These are phyloP conservation scores for Dorcus parallelipipedus DNA, from an alignment of 2,888 invertebrate species.

Conservation along the genomic window DNA sequence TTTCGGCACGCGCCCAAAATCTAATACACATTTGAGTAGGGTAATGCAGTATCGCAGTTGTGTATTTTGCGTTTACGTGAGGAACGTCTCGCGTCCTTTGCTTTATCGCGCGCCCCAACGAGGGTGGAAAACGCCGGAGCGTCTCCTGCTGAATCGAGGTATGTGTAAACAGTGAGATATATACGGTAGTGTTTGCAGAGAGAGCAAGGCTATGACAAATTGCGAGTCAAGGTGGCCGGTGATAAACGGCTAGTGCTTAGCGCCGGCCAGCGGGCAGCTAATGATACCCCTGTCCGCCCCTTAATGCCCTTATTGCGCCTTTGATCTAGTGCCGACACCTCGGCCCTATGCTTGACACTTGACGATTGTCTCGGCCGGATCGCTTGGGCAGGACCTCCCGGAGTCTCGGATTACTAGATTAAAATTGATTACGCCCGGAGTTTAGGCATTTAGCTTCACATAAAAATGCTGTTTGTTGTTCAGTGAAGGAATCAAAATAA, in stretches of 20 bases:
- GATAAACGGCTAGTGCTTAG: conserved; percentile 47
- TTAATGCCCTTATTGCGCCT: conserved; percentile 48
- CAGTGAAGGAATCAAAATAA: too few species aligned
- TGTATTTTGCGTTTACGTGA: conserved; percentile 19
- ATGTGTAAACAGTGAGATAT: conserved; percentile 38
- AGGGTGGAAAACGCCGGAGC: conserved; percentile 13
- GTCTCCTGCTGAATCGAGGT: conserved; percentile 21
- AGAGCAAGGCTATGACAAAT: conserved; percentile 46
- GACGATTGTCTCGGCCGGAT: conserved; percentile 6
- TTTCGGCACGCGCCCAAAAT: conserved; percentile 33
- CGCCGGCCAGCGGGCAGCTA: conserved; percentile 45
- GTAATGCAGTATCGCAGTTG: conserved; percentile 34
- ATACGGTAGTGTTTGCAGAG: conserved; percentile 37
- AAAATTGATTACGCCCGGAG: background rate
- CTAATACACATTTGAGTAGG: conserved; percentile 36
- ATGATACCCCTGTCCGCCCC: conserved; percentile 48
- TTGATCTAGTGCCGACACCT: conserved; percentile 49
- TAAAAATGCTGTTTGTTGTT: too few species aligned
- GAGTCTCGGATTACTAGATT: background rate
- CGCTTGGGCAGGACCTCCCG: background rate
- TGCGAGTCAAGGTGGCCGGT: conserved; percentile 47
- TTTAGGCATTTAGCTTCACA: too few species aligned
- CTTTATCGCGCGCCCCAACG: conserved; percentile 6
- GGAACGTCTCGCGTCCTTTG: conserved; percentile 7
- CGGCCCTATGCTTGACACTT: conserved; percentile 15